Evolutionary conservation across 2,888 invertebrate genomes (phyloP), one percentile per base, ranked within the genome.

Genomic region (Dichetophora obliterata): DNA sequence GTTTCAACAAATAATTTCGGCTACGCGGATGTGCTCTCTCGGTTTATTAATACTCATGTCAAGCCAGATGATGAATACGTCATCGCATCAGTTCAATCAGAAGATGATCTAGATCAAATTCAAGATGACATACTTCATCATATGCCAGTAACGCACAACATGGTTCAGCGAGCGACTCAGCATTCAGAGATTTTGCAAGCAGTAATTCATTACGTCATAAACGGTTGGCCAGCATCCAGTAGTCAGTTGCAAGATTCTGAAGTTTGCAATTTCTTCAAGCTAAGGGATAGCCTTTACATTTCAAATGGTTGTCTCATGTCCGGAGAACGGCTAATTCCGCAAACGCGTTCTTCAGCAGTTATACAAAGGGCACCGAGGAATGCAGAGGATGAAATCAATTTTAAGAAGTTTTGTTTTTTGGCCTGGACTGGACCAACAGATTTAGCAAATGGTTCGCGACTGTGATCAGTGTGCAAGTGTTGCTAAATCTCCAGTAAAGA

Each of bases 321-420:
- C n/a, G n/a, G n/a, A n/a, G 22, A 14, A 61, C 61, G 22, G 61
- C 19, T 27, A 8, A 31, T 31, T 31, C 31, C 31, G 31, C 31
- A 31, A 31, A 31, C 31, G 31, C 5, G 31, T 31, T 31, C 31
- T 31, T 31, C 31, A 31, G 31, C 31, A n/a, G n/a, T n/a, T n/a
- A n/a, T 5, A 31, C 31, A 31, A 31, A 31, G 31, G 31, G 3
- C 31, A 31, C 5, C 3, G 6, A 19, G 61, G 61, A 19, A 61
- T 61, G 76, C 34, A 76, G 54, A 9, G 75, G 34, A 77, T 77
- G 74, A 82, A 80, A 68, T 27, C 52, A 3, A 52, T 80, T 76
- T 82, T 81, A 19, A 37, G 72, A 24, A 52, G 75, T 2, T 75
- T 81, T 22, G 78, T 81, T 63, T 82, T 4, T 81, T 75, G 83